Evolutionary conservation across 1,140 invertebrate species (phyloP).

Genomic region (Tetramorium simillimum): DNA sequence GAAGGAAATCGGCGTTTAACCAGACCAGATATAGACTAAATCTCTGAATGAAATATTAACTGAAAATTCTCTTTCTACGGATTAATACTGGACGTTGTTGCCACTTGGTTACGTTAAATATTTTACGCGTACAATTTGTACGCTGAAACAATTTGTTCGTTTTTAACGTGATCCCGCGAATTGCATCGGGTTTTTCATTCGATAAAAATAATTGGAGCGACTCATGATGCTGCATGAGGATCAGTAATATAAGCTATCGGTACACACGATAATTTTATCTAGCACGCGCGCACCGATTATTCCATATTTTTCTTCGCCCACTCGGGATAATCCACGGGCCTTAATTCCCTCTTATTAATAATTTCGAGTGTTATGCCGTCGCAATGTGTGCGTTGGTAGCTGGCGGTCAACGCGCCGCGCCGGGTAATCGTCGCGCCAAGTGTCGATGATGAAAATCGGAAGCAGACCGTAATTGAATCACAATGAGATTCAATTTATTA

Average conservation of each 20-base stretch:
- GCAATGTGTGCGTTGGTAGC: background rate
- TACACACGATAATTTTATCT: background rate
- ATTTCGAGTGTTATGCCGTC: background rate
- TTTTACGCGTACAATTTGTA: background rate
- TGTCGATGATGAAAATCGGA: constrained; percentile 71
- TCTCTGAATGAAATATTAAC: background rate
- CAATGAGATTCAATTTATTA: constrained; percentile 73
- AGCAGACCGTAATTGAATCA: constrained; percentile 63
- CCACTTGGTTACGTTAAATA: background rate
- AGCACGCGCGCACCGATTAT: constrained; percentile 1
- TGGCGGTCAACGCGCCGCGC: constrained; percentile 16
- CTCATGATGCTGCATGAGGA: background rate
- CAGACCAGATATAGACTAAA: background rate
- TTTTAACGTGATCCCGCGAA: constrained; percentile 8
- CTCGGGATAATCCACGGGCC: background rate
- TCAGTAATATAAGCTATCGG: background rate
- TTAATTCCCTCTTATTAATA: constrained; percentile 32
- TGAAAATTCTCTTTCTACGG: constrained; percentile 2
- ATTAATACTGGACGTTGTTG: constrained; percentile 16
- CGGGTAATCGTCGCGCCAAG: constrained; percentile 54
- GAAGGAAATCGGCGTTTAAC: background rate
- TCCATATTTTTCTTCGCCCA: constrained; percentile 1
- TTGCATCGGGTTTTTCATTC: constrained; percentile 27
- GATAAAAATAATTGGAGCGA: constrained; percentile 21
- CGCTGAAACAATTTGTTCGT: constrained; percentile 16